These are phyloP conservation scores for Troglohyphantes excavatus DNA, from an alignment of 2,888 invertebrate genomes.

Conservation along the genomic window DNA sequence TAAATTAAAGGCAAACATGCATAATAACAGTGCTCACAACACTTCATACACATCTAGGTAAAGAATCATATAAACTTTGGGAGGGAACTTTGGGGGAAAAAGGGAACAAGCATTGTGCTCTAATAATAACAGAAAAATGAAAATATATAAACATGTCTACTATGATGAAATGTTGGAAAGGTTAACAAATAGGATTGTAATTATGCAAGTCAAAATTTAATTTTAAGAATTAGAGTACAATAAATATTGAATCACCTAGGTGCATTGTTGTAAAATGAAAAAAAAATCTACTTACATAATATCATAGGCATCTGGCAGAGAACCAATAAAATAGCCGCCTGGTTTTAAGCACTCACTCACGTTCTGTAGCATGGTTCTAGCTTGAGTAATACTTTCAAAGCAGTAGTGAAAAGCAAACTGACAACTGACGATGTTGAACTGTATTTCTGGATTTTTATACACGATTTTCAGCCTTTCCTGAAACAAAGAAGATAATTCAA, in stretches of 20 bases:
- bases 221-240: neutral
- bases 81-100: too few species aligned
- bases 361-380: constrained; percentile 95
- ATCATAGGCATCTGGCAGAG: constrained; percentile 96
- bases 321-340: constrained; percentile 98
- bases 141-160: too few species aligned
- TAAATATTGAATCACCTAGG: constrained; percentile 80
- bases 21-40: too few species aligned
- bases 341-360: constrained; percentile 93
- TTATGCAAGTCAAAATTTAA: neutral
- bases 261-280: too few species aligned
- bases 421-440: constrained; percentile 95
- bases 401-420: constrained; percentile 99
- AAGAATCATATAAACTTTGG: too few species aligned
- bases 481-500: neutral
- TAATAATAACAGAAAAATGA: too few species aligned
- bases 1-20: too few species aligned
- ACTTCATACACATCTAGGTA: too few species aligned
- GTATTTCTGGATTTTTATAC: constrained; percentile 89
- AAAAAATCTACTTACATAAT: constrained; percentile 88
- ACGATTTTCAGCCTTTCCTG: constrained; percentile 83
- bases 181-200: too few species aligned
- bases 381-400: constrained; percentile 94
- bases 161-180: too few species aligned
- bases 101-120: too few species aligned